Base-by-base conservation (phyloP, 2,797 vertebrate species). In the Scleropages formosus region DNA sequence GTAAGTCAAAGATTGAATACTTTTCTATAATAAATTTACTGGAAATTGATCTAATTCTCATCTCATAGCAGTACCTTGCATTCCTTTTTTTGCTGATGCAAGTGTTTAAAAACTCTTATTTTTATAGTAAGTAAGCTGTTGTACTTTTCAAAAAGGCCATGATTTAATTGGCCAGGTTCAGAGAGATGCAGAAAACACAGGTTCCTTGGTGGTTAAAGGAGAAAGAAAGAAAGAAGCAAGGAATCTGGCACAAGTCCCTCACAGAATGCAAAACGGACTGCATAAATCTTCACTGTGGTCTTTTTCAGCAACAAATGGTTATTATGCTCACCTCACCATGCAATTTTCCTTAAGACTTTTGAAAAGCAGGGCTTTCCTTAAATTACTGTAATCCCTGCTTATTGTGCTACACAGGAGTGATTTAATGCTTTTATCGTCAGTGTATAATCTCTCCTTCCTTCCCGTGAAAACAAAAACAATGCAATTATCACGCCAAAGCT, bases 341-440 rank as follows among this genome's bases (percentile, higher is more conserved):
- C 15, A 63, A 76, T 76, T 71, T 71, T 56, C 46, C 18, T 59
- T 11, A 61, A 31, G 49, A 44, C 67, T 22, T 59, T 63, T 62
- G 44, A 73, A 73, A 73, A 73, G 20, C 15, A 72, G 53, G 10
- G 46, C 31, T 76, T 71, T 49, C n/a, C 46, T 53, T 53, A 18
- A 76, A 63, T 62, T 31, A 75, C 66, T 63, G 22, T 70, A 71
- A 71, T 71, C 59, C 16, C 26, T 62, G 58, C 61, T 51, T 58
- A 61, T 20, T 61, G 53, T 61, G 64, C 26, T 18, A 61, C 70
- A 70, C 13, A 27, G 59, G 24, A 51, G 16, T 51, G 58, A 75
- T 76, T 39, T 31, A 7, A 60, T n/a, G 16, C 26, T 47, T 46
- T 67, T 47, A 68, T 75, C 56, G 10, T 31, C 53, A 75, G 39